These are phyloP conservation scores for Chloroceryle aenea DNA, from an alignment of 2,113 vertebrate species.

Conservation along the genomic window DNA sequence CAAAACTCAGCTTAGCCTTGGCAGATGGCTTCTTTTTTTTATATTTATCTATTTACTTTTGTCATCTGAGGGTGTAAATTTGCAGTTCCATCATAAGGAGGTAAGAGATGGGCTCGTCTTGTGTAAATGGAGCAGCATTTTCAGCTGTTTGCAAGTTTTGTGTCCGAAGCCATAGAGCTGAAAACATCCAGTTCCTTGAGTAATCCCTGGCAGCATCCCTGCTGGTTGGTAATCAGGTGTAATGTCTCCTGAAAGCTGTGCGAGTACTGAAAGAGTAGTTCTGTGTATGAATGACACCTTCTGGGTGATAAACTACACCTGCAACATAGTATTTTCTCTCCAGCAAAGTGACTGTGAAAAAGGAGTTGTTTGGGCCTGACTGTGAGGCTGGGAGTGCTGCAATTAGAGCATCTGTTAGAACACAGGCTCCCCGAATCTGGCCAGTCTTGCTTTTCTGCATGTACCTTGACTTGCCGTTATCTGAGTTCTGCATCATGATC, in stretches of 20 bases:
- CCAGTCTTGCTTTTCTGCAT: not conserved
- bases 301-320: not conserved
- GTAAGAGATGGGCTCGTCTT: not conserved
- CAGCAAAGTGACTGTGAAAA: not conserved
- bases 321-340: not conserved
- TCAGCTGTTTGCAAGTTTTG: not conserved
- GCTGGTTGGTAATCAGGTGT: not conserved
- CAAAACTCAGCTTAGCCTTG: not conserved
- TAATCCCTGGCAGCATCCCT: not conserved
- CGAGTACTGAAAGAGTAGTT: not conserved
- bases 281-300: not conserved
- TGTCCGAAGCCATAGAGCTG: not conserved
- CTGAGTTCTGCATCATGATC: not conserved
- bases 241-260: not conserved
- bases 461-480: fast-evolving
- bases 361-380: not conserved
- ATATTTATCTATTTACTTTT: not conserved
- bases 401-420: not conserved
- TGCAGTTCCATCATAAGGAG: not conserved
- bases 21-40: not conserved
- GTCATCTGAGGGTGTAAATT: not conserved
- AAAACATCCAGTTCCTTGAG: not conserved
- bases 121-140: not conserved
- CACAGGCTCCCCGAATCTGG: not conserved
- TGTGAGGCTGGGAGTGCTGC: not conserved